phyloP scores from a whole-genome alignment of 2,888 invertebrate genomes.

The Criorhina ranunculi region DNA sequence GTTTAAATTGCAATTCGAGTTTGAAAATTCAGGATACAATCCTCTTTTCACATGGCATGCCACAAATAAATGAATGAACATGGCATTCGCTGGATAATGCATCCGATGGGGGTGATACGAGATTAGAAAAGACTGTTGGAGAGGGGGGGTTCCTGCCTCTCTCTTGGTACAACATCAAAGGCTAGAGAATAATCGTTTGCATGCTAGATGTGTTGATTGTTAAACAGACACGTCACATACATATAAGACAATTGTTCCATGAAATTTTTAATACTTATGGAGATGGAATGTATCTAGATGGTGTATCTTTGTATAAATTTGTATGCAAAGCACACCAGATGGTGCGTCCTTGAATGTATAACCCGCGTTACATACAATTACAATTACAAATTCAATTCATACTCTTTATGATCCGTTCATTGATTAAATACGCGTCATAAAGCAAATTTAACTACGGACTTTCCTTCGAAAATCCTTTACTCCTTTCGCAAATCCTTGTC shows the following conservation, averaged over 20 bases:
- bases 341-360: background rate
- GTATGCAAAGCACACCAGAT: no score
- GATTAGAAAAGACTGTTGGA: constrained; percentile 21
- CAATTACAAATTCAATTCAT: constrained; percentile 1
- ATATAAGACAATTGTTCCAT: constrained; percentile 6
- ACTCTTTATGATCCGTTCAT: constrained; percentile 1
- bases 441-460: constrained; percentile 7
- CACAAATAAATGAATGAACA: constrained; percentile 41
- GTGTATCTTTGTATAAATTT: background rate
- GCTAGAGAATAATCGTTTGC: background rate
- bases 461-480: no score
- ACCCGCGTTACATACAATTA: background rate
- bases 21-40: constrained; percentile 40
- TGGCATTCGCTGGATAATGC: constrained; percentile 36
- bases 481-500: background rate
- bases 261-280: constrained; percentile 31
- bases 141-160: background rate
- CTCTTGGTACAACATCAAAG: background rate
- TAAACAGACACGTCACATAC: background rate
- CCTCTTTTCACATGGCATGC: constrained; percentile 16
- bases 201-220: constrained; percentile 9
- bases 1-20: constrained; percentile 5
- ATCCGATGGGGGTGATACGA: constrained; percentile 4
- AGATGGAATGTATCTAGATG: constrained; percentile 13
- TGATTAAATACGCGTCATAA: constrained; percentile 35